Evolutionary conservation across 2,888 invertebrate species (phyloP), one percentile per base, ranked within the genome.

Genomic region (Drosophila cyrtoloma): DNA sequence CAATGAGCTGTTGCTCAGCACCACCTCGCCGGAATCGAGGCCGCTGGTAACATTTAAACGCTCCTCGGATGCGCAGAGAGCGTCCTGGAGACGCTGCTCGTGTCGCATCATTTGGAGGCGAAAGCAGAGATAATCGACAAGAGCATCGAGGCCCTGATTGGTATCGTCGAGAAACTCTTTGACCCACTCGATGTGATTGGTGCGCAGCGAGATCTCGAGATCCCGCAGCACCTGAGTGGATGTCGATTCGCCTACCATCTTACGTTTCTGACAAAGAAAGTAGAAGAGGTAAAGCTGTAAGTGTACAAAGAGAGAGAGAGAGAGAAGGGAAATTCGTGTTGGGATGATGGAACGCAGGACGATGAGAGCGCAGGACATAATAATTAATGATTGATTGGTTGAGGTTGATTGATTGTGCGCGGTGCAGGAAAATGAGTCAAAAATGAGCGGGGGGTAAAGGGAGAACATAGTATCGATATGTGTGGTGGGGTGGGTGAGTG

Each of bases 121-220:
- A 94, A 98, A 98, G 95, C 98, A 98, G 91, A 99, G 96, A 95
- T 99, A 99, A 94, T 99, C 99, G 89, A 99, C 97, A 84, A 99
- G 95, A 78, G 99, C 98, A 94, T 99, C 99, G 84, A 99, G 94
- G 22, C 99, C 99, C 92, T 97, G 97, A 94, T 99, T 99, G 84
- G 97, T 97, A 89, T 99, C 98, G 94, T 98, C 98, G 76, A 99
- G 95, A 94, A 99, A 99, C 94, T 99, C 98, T 90, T 98, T 96
- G 65, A 99, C 99, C 99, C 99, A 99, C 98, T 99, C 99, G 93
- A 99, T 99, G 94, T 98, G 98, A 95, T 99, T 99, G 81, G 99
- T 99, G 92, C 99, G 96, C 91, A 99, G 94, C 55, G 99, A 99
- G 93, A 99, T 99, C 95, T 99, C 99, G 93, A 99, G 95, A 95